phyloP scores from a whole-genome alignment of 2,797 vertebrate species.

The Enoplosus armatus region DNA sequence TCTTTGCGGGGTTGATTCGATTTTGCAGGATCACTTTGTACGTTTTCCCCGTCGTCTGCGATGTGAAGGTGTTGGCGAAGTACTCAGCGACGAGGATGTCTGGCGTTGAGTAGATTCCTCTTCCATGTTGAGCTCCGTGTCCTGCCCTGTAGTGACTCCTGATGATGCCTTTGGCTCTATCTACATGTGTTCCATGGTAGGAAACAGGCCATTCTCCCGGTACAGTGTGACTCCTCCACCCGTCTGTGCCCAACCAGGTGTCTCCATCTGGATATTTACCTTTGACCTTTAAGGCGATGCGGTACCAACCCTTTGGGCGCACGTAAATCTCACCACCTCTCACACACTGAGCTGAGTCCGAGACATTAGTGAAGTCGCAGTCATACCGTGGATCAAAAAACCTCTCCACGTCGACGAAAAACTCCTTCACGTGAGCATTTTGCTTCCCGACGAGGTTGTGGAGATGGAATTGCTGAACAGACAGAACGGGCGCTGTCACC shows the following conservation, averaged over 20 bases:
- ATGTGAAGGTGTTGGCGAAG: conserved; percentile 30
- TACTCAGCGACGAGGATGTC: conserved; percentile 32
- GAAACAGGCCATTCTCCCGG: conserved; percentile 50
- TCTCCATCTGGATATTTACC: conserved; percentile 50
- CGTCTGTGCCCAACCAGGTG: background rate
- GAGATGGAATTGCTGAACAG: too few species aligned
- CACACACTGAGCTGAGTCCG: too few species aligned
- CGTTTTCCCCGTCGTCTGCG: background rate
- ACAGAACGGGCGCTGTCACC: too few species aligned
- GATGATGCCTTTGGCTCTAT: conserved; percentile 39
- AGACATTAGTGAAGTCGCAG: too few species aligned
- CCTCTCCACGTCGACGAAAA: too few species aligned
- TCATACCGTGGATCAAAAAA: too few species aligned
- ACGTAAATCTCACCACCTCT: too few species aligned
- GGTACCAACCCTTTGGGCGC: conserved; percentile 50
- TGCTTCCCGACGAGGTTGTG: too few species aligned
- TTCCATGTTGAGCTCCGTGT: rapidly evolving
- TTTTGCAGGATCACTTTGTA: conserved; percentile 61
- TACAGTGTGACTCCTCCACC: conserved; percentile 23
- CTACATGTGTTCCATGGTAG: conserved; percentile 41
- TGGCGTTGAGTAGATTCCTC: conserved; percentile 60
- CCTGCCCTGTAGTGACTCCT: conserved; percentile 33
- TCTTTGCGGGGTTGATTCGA: conserved; percentile 26
- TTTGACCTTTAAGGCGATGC: conserved; percentile 43
- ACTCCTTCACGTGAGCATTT: too few species aligned